Evolutionary conservation across 2,888 invertebrate species (phyloP).

Genomic region (Pristionchus mayeri): DNA sequence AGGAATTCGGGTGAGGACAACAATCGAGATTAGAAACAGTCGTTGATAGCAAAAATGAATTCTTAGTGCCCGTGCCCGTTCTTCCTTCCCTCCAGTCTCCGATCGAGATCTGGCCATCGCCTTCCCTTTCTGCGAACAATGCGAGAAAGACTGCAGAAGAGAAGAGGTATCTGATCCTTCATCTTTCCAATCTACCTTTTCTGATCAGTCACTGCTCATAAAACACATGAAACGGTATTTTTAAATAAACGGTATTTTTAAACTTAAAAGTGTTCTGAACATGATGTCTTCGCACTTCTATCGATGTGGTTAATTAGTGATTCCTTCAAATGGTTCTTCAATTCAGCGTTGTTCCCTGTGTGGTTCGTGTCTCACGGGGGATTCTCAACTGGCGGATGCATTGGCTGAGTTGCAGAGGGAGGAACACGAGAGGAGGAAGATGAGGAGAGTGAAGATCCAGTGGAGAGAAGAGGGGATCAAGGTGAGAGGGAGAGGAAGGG

Average conservation of each 20-base stretch:
- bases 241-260: too few species aligned
- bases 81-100: conserved; percentile 54
- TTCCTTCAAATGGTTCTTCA: too few species aligned
- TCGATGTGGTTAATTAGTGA: too few species aligned
- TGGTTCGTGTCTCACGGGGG: conserved; percentile 83
- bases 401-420: conserved; percentile 86
- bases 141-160: conserved; percentile 48
- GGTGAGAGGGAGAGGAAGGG: too few species aligned
- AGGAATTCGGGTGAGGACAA: conserved; percentile 49
- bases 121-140: conserved; percentile 51
- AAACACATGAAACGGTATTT: too few species aligned
- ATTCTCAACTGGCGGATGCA: conserved; percentile 80
- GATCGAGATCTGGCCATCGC: conserved; percentile 54
- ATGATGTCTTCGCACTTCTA: not conserved
- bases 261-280: too few species aligned
- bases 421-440: conserved; percentile 86
- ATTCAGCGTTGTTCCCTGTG: conserved; percentile 84
- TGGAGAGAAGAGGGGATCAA: not conserved
- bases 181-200: too few species aligned
- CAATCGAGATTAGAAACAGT: too few species aligned
- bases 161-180: conserved; percentile 35
- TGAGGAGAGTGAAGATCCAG: conserved; percentile 83
- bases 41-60: not conserved
- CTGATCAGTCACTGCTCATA: too few species aligned
- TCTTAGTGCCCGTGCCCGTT: conserved; percentile 48